Evolutionary conservation across 1,140 invertebrate genomes (phyloP).

Genomic region (Hycleus phaleratus): DNA sequence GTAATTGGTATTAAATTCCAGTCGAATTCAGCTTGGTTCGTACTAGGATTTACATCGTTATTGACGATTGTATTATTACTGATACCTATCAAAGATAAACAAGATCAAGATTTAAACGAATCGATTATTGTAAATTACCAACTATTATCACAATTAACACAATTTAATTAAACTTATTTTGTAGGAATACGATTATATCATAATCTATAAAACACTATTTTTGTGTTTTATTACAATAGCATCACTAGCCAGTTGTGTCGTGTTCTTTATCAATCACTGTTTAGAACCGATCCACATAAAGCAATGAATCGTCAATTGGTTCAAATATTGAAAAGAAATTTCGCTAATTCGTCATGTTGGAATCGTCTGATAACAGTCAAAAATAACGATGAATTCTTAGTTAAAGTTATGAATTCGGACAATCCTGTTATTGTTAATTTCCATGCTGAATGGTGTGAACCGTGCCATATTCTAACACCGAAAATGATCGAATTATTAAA

Average conservation of each 20-base stretch:
- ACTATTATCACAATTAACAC: conserved; percentile 5
- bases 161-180: conserved; percentile 33
- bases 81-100: conserved; percentile 42
- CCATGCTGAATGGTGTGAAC: conserved; percentile 90
- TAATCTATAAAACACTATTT: conserved; percentile 47
- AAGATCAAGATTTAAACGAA: conserved; percentile 35
- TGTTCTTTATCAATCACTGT: conserved; percentile 46
- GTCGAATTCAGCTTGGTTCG: conserved; percentile 47
- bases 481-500: conserved; percentile 77
- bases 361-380: conserved; percentile 49
- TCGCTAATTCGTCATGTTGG: conserved; percentile 23
- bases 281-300: conserved; percentile 43
- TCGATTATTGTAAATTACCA: conserved; percentile 21
- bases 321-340: conserved; percentile 25
- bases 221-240: conserved; percentile 43
- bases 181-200: conserved; percentile 50
- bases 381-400: conserved; percentile 50
- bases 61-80: conserved; percentile 47
- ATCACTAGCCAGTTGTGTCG: conserved; percentile 41
- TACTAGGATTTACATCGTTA: conserved; percentile 41
- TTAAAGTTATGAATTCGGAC: conserved; percentile 71
- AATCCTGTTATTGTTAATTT: conserved; percentile 81
- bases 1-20: conserved; percentile 48
- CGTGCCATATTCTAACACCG: conserved; percentile 89
- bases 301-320: conserved; percentile 3